Conservation (phyloP, 2,888 invertebrate genomes). For the Cryptocheilus praepositus region DNA sequence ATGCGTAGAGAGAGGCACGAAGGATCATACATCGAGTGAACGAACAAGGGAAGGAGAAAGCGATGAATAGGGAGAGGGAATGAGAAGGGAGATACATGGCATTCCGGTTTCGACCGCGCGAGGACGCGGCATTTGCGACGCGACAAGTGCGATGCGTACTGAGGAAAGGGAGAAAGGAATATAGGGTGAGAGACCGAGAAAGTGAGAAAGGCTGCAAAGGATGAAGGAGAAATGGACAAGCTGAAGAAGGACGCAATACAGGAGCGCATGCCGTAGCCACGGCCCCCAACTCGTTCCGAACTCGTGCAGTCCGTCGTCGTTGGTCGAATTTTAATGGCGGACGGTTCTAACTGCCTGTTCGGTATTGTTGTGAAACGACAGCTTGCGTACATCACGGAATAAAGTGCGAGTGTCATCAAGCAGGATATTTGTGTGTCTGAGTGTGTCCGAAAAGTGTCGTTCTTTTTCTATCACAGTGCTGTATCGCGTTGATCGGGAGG, state of each 20-base stretch:
- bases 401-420: conserved; percentile 19
- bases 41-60: not conserved
- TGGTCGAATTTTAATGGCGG: conserved; percentile 72
- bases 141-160: conserved; percentile 37
- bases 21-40: no score
- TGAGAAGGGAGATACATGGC: not conserved
- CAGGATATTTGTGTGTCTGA: not conserved
- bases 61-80: conserved; percentile 1
- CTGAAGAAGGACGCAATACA: conserved; percentile 38
- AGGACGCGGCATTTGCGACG: conserved; percentile 25
- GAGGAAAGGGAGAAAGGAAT: conserved; percentile 33
- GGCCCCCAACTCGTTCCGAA: conserved; percentile 56
- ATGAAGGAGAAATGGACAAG: conserved; percentile 8
- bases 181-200: conserved; percentile 27
- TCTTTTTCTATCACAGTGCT: conserved; percentile 11
- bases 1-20: no score
- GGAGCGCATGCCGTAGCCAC: conserved; percentile 62
- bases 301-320: conserved; percentile 55
- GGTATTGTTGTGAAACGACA: conserved; percentile 68
- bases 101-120: conserved; percentile 20
- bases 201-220: conserved; percentile 19
- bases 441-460: conserved; percentile 14
- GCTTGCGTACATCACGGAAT: conserved; percentile 15
- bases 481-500: conserved; percentile 22
- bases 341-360: conserved; percentile 62